A percentile compares a stretch with the other conserved stretches of the same genome.
These are phyloP conservation scores for Nasua narica DNA, from an alignment of 2,797 vertebrate species.

Conservation along the genomic window DNA sequence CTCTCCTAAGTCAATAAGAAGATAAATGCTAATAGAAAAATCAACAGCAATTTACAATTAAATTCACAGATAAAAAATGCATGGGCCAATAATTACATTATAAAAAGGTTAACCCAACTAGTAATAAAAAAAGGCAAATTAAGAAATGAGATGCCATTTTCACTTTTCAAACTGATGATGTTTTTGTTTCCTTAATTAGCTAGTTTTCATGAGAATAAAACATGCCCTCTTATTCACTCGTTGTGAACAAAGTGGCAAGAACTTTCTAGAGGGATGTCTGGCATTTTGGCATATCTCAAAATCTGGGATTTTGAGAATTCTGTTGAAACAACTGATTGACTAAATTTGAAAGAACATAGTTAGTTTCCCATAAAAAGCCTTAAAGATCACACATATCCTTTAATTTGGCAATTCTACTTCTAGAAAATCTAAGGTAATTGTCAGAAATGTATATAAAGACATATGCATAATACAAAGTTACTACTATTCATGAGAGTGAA, in stretches of 20 bases:
- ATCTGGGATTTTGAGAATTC: conserved; percentile 52
- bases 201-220: conserved; percentile 32
- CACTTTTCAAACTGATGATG: conserved; percentile 17
- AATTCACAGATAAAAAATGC: conserved; percentile 26
- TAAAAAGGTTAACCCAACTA: background rate
- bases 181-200: conserved; percentile 26
- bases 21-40: conserved; percentile 40
- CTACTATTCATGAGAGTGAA: background rate
- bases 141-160: conserved; percentile 29
- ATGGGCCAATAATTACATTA: conserved; percentile 16
- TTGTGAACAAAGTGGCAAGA: background rate
- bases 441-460: background rate
- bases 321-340: conserved; percentile 1
- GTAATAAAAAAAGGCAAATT: conserved; percentile 26
- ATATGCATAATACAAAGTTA: background rate
- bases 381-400: background rate
- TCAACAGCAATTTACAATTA: background rate
- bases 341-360: background rate
- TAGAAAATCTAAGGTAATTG: background rate
- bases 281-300: background rate
- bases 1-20: background rate
- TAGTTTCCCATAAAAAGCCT: background rate
- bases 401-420: background rate
- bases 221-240: background rate
- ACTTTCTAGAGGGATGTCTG: background rate